Base-by-base conservation (phyloP, 2,888 invertebrate species). In the Congeria kusceri region DNA sequence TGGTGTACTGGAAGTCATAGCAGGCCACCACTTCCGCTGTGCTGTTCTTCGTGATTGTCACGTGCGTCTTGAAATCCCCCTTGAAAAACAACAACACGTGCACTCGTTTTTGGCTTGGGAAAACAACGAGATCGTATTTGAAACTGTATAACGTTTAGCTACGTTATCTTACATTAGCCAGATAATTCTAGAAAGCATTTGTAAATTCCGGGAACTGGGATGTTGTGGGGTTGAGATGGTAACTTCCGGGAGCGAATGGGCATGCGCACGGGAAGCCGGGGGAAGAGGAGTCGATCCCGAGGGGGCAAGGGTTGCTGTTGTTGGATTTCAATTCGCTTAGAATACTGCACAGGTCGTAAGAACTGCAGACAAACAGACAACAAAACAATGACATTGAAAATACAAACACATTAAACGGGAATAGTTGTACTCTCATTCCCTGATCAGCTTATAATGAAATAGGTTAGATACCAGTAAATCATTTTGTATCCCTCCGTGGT, bases 11-110 rank as follows among this genome's bases (percentile, higher is more conserved):
- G 0, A 73, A 18, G 13, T 66, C 53, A 32, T 73, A 69, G 23
- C 80, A 80, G 1, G 64, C 73, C 1, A 80, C 80, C n/a, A 63
- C 62, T 39, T 80, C 76, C 9, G 28, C 53, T n/a, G 73, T 73
- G 18, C 28, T 64, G n/a, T 27, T 69, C 32, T 80, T 72, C 15
- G 65, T 77, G 13, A 80, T 29, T 20, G 64, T 73, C 15, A 68
- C 80, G 25, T 77, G 72, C 5, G 59, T 62, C 13, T 76, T 72
- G 66, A 76, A 77, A 29, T 80, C 80, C 7, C 80, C 80, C 80
- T 80, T 13, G 39, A 7, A 39, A 39, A 39, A 39, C 9, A 39
- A 15, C 39, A 39, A 7, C 9, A 39, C 15, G n/a, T n/a, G n/a
- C n/a, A n/a, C n/a, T n/a, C n/a, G 4, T 39, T 39, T 39, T 39